These are phyloP conservation scores for Plodia interpunctella DNA, from an alignment of 1,140 invertebrate genomes.

Conservation along the genomic window DNA sequence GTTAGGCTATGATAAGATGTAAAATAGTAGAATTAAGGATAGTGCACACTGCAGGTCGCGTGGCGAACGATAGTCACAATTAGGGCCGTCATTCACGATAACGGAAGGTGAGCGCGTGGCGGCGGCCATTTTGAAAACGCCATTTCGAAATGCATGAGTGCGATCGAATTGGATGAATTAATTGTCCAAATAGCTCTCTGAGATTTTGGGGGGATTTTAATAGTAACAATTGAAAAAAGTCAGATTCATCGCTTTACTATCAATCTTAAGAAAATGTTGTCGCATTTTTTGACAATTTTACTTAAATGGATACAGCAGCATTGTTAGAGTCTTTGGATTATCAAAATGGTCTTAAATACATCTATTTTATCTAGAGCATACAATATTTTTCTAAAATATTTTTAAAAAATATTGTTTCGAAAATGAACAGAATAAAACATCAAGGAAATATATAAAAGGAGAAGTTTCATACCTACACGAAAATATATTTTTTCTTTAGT, in stretches of 20 bases:
- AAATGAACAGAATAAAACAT: no score
- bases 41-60: slow-evolving; percentile 49
- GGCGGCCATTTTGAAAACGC: slow-evolving; percentile 24
- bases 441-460: no score
- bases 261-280: background rate
- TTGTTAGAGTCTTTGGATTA: no score
- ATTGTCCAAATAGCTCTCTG: slow-evolving; percentile 38
- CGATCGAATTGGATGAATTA: slow-evolving; percentile 55
- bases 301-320: no score
- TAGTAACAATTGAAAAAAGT: background rate
- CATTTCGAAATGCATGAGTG: slow-evolving; percentile 35
- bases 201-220: slow-evolving; percentile 37
- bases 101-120: slow-evolving; percentile 48
- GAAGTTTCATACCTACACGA: no score
- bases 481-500: no score
- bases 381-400: no score
- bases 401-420: no score
- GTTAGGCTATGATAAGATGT: background rate
- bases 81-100: slow-evolving; percentile 53
- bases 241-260: background rate
- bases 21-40: slow-evolving; percentile 22
- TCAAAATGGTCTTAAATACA: no score
- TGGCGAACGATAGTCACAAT: slow-evolving; percentile 51
- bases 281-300: no score
- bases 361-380: no score